These are phyloP conservation scores for Oxytorus armatus DNA, from an alignment of 2,888 invertebrate genomes.

Conservation along the genomic window DNA sequence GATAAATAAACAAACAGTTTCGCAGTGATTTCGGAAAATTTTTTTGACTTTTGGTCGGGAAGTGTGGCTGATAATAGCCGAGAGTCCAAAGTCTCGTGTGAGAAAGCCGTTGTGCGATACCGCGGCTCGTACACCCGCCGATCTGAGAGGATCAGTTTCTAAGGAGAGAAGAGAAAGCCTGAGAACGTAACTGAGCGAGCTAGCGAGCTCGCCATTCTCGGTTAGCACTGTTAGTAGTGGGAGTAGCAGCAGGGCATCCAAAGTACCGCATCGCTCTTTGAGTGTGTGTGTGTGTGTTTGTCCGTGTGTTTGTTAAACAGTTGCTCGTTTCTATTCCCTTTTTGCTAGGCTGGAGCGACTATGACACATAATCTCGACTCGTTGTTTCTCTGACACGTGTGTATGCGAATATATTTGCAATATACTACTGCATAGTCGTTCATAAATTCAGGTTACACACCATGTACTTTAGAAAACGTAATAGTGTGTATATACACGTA, in stretches of 20 bases:
- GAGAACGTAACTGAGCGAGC: constrained; percentile 80
- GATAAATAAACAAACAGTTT: too few relatives aligned
- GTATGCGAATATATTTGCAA: constrained; percentile 27
- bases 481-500: constrained; percentile 12
- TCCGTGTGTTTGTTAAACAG: constrained; percentile 51
- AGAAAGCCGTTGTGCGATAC: constrained; percentile 54
- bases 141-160: constrained; percentile 79
- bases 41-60: too few relatives aligned
- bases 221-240: constrained; percentile 1
- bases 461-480: not conserved
- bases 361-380: not conserved
- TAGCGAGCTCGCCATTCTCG: constrained; percentile 63
- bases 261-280: constrained; percentile 46
- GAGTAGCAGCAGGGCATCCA: constrained; percentile 43
- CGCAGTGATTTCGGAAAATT: too few relatives aligned
- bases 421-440: constrained; percentile 16
- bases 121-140: constrained; percentile 63
- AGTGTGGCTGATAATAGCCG: too few relatives aligned
- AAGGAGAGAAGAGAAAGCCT: constrained; percentile 84
- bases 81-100: too few relatives aligned
- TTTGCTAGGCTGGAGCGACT: not conserved
- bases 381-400: constrained; percentile 51
- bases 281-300: not conserved
- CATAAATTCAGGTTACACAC: constrained; percentile 32
- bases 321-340: constrained; percentile 26